Evolutionary conservation across 2,888 invertebrate species (phyloP), one percentile per base, ranked within the genome.

Genomic region (Chrysodeixis includens): DNA sequence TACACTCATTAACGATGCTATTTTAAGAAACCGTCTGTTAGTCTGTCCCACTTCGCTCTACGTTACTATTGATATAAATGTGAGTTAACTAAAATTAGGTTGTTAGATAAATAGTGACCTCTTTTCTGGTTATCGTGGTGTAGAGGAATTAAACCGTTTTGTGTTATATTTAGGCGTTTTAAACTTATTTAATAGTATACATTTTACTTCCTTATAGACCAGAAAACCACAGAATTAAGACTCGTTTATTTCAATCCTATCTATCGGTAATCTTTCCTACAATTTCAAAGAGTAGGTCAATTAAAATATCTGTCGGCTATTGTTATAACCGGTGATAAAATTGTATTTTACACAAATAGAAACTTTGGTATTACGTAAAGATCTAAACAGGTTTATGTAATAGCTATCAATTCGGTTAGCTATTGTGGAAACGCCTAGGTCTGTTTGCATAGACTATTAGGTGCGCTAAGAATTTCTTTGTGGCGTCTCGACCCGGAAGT

Each of bases 21-120:
- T 93, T 93, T 92, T 86, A 83, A 90, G 92, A 87, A 75, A 81
- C 69, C 77, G 85, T 83, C 80, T 83, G 83, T 84, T 80, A 83
- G 80, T 79, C 71, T 89, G 92, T 73, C 89, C 91, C 83, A 92
- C 83, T 89, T 92, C 9, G n/a, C 75, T 44, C 51, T 79, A 71
- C 64, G 46, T 22, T 74, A 66, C 56, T 70, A 69, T 72, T 72
- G 69, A 69, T 75, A 66, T 74, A 67, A 71, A 71, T 68, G 66
- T 54, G 58, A 71, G 68, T 69, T 71, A 56, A 62, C 65, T 71
- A 56, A 69, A 74, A 74, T 76, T 74, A 70, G 68, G 52, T 64
- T 64, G 61, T 71, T 71, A 69, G 62, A 64, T 74, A 68, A 78
- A 66, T 49, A 49, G 52, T 62, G 72, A 60, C 62, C 67, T 76